phyloP scores from a whole-genome alignment of 2,113 vertebrate genomes.

The Nematolebias whitei region DNA sequence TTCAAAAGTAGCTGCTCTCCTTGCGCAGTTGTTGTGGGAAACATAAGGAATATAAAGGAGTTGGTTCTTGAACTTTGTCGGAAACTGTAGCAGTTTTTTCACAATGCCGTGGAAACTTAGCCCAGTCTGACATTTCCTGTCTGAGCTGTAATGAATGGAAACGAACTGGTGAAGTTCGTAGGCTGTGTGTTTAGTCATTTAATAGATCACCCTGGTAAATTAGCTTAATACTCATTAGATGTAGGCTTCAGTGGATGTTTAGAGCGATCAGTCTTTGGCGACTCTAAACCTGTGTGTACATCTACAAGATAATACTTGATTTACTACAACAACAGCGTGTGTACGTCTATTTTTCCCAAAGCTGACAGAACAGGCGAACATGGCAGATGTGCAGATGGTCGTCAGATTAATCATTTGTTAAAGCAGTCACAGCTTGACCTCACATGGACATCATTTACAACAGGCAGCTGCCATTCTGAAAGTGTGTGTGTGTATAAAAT shows the following conservation, averaged over 20 bases:
- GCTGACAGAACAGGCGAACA: background rate
- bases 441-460: constrained; percentile 9
- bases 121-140: constrained; percentile 65
- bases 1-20: constrained; percentile 37
- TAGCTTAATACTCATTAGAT: background rate
- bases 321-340: background rate
- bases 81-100: constrained; percentile 33
- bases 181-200: background rate
- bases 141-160: constrained; percentile 29
- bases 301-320: background rate
- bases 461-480: background rate
- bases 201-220: background rate
- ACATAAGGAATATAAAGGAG: constrained; percentile 43
- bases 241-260: background rate
- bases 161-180: constrained; percentile 15
- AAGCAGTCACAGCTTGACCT: constrained; percentile 22
- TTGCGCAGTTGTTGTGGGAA: constrained; percentile 18
- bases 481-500: background rate
- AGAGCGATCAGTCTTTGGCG: background rate
- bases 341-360: background rate
- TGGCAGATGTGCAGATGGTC: constrained; percentile 26
- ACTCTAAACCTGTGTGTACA: background rate
- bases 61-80: constrained; percentile 60
- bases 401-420: constrained; percentile 24
- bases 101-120: constrained; percentile 59